Evolutionary conservation across 2,888 invertebrate genomes (phyloP), one percentile per base, ranked within the genome.

Genomic region (Cheilosia grossa): DNA sequence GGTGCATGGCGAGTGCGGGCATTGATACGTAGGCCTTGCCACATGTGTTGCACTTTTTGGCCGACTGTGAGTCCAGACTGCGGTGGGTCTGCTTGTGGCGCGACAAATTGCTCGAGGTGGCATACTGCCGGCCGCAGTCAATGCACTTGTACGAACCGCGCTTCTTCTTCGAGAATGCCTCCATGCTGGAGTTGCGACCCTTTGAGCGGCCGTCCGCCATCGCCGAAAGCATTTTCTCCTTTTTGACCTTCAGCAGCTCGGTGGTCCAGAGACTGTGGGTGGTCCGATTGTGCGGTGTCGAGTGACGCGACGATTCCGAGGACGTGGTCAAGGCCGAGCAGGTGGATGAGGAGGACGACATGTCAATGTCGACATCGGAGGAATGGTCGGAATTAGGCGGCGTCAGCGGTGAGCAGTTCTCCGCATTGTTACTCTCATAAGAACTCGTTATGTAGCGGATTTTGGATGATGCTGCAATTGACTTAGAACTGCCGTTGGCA

Each of bases 1-100:
- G 94, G 92, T 97, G 98, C 96, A 97, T 98, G 70, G 98, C 97
- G 75, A 99, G 93, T 7, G 99, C 98, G 0, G 99, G 99, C 98
- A 99, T 99, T 88, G 97, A 97, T 70, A 99, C 99, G 93, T 99
- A 99, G 5, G 97, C 97, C 92, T 98, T 98, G 88, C 97, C 97
- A 92, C 98, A 99, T 87, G 97, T 97, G 89, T 96, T 96, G 93
- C 99, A 99, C 89, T 97, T 97, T 92, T 98, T 98, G 47, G 98
- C 98, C 87, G 97, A 95, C 89, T 97, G 96, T n/a, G 98, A 98
- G 93, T 99, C 98, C 56, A 98, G 94, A 89, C 98, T 97, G 40
- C 97, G 94, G 91, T 98, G 98, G 0, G 98, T 98, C 92, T 98
- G 98, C 91, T 97, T 97, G 93, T 97, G 97, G 74, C 97, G 94